Conservation (phyloP, 2,113 vertebrate genomes). For the Pica pica region DNA sequence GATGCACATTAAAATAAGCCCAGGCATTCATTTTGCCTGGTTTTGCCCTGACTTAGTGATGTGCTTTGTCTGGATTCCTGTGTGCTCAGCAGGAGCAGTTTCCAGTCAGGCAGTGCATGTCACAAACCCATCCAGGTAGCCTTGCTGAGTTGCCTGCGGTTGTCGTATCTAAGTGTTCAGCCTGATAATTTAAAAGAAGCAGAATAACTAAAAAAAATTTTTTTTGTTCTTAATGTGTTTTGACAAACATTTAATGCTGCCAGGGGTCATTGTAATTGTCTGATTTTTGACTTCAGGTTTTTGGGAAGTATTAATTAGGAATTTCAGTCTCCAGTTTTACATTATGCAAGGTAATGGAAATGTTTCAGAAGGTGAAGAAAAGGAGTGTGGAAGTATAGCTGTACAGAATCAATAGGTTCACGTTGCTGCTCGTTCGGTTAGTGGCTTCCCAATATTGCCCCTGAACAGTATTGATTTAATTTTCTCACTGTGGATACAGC, state of each 20-base stretch:
- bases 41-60: fast-evolving
- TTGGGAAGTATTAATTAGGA: not conserved
- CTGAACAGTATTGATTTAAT: constrained; percentile 4
- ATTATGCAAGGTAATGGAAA: not conserved
- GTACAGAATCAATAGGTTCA: not conserved
- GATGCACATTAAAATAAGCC: not conserved
- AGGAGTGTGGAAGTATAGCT: not conserved
- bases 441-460: not conserved
- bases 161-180: not conserved
- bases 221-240: not conserved
- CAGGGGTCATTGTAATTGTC: not conserved
- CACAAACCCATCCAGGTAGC: not conserved
- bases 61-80: not conserved
- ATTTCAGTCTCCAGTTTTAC: not conserved
- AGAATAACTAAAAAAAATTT: not conserved
- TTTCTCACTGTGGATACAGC: not conserved
- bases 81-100: not conserved
- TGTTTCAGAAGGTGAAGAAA: not conserved
- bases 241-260: not conserved
- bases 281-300: not conserved
- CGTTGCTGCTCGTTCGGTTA: not conserved
- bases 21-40: not conserved
- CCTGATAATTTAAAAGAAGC: not conserved
- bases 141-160: not conserved
- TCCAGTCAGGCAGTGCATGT: not conserved